Base-by-base conservation (phyloP, 1,140 invertebrate genomes). In the Lethrus apterus region DNA sequence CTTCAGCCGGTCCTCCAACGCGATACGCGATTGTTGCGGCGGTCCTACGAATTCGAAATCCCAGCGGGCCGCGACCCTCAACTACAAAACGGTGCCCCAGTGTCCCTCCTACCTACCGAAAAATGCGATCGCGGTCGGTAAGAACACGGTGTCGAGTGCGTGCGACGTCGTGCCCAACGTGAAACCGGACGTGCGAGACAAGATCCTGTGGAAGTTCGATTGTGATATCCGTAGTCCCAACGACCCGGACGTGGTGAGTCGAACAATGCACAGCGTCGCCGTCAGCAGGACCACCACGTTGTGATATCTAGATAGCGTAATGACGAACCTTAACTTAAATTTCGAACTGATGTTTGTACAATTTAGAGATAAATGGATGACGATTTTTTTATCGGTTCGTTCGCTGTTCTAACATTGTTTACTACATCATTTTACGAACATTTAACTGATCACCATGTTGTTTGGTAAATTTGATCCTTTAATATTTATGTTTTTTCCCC, bases 131-230 rank as follows among this genome's bases (percentile, higher is more conserved):
- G 40, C 62, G 15, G 61, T 55, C 5, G 8, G 44, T 23, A n/a
- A 33, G 21, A 19, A 35, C 26, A 21, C 21, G 24, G 24, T 24
- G 34, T 14, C 44, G 55, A 33, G 44, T 46, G 43, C 52, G 15
- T 56, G 59, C 47, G 56, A 59, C 31, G 50, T 59, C 9, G 56
- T 60, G 23, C 52, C 56, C 32, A 58, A 56, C 44, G 32, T 48
- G 23, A 44, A 44, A 30, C 47, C 42, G 45, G 17, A 48, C 20
- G 44, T 54, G 15, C 53, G 59, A 9, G 57, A 63, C 41, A 62
- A 59, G 43, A 66, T 66, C 35, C 50, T 66, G 46, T 66, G 64
- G 64, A 64, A 60, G 46, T 66, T 66, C 45, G 64, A 66, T 55
- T 63, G 60, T 58, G 62, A 64, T 62, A 64, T 64, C 44, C 50